phyloP scores from a whole-genome alignment of 2,113 vertebrate species.

The Percina caprodes region DNA sequence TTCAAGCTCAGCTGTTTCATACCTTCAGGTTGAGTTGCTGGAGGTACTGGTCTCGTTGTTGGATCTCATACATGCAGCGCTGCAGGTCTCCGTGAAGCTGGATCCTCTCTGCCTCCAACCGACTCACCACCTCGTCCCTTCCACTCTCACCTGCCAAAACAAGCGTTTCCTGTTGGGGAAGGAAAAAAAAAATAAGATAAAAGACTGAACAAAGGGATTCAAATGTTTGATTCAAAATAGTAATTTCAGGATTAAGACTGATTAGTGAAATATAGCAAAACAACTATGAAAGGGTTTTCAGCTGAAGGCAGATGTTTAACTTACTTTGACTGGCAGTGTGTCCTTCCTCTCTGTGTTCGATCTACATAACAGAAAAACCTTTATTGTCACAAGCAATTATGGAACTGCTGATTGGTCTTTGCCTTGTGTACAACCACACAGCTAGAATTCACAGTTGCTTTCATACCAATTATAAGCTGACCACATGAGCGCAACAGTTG shows the following conservation, averaged over 20 bases:
- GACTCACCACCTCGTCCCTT: slow-evolving; percentile 60
- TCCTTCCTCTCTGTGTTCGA: slow-evolving; percentile 66
- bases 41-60: slow-evolving; percentile 86
- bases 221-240: too few relatives aligned
- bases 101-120: slow-evolving; percentile 77
- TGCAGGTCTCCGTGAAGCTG: slow-evolving; percentile 85
- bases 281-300: not conserved
- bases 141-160: slow-evolving; percentile 63
- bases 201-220: not conserved
- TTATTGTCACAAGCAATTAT: not conserved
- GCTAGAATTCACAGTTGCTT: not conserved
- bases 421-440: too few relatives aligned
- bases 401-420: not conserved
- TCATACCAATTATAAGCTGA: not conserved
- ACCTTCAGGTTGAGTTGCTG: slow-evolving; percentile 88
- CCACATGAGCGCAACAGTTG: not conserved
- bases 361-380: slow-evolving; percentile 57
- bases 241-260: not conserved
- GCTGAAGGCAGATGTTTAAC: not conserved
- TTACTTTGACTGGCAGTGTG: slow-evolving; percentile 69
- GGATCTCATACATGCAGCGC: slow-evolving; percentile 86
- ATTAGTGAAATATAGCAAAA: not conserved
- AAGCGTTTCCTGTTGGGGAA: slow-evolving; percentile 61
- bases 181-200: not conserved
- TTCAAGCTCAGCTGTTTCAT: not conserved